phyloP scores from a whole-genome alignment of 92 coral and sea anemone genomes.

The Phenganax stokvisi region DNA sequence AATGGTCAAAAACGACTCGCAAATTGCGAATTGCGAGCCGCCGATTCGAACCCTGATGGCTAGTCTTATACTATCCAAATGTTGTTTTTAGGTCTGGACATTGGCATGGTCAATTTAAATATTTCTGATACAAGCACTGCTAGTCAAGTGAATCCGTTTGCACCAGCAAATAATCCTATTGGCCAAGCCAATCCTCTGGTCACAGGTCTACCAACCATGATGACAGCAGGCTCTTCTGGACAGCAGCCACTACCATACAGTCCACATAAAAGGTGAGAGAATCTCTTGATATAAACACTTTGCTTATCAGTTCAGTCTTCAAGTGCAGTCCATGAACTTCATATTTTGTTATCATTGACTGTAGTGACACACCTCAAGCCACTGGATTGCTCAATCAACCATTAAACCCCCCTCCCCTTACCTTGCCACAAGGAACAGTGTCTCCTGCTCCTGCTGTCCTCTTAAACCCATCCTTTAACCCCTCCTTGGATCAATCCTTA shows the following conservation, averaged over 20 bases:
- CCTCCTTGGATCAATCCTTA: slow-evolving; percentile 52
- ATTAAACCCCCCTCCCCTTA: slow-evolving; percentile 23
- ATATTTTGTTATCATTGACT: not conserved
- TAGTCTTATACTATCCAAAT: not conserved
- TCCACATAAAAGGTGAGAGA: slow-evolving; percentile 30
- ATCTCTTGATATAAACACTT: not conserved
- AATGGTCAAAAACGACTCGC: too few relatives aligned
- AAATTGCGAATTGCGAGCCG: too few relatives aligned
- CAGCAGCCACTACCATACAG: slow-evolving; percentile 41
- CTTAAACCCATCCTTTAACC: slow-evolving; percentile 47
- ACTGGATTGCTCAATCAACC: slow-evolving; percentile 28
- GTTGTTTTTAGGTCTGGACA: slow-evolving; percentile 60
- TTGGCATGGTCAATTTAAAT: slow-evolving; percentile 68
- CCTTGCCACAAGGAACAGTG: slow-evolving; percentile 11
- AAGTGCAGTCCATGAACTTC: not conserved
- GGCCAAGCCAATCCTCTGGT: slow-evolving; percentile 30
- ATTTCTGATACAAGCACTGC: slow-evolving; percentile 60
- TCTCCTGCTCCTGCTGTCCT: slow-evolving; percentile 44
- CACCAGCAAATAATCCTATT: slow-evolving; percentile 41
- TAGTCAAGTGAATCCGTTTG: slow-evolving; percentile 81
- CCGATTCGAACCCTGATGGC: too few relatives aligned
- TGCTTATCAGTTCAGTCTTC: not conserved
- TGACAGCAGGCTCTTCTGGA: slow-evolving; percentile 34
- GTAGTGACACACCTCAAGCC: not conserved
- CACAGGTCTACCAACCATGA: slow-evolving; percentile 32